Conservation (phyloP, 2,113 vertebrate species). For the Mellivora capensis region DNA sequence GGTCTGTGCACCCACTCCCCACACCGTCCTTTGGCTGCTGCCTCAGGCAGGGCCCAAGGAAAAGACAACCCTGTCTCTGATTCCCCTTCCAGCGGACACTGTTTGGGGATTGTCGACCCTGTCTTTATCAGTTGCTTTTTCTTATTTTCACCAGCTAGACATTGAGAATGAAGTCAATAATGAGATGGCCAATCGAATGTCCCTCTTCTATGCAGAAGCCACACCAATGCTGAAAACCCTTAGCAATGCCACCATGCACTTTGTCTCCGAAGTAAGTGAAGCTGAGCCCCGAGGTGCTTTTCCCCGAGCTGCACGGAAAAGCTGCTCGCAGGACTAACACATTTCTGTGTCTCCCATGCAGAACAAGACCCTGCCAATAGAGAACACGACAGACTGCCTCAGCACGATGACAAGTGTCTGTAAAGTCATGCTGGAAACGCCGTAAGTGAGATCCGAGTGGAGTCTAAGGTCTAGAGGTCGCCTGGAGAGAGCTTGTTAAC, state of each 20-base stretch:
- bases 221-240: constrained; percentile 98
- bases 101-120: neutral
- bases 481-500: too few species aligned
- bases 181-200: constrained; percentile 99
- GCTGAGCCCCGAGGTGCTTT: rapidly evolving
- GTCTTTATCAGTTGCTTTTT: constrained; percentile 20
- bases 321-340: neutral
- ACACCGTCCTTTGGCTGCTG: neutral
- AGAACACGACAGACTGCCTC: constrained; percentile 98
- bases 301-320: neutral
- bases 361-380: constrained; percentile 98
- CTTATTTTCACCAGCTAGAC: constrained; percentile 87
- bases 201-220: constrained; percentile 98
- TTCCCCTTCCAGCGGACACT: neutral
- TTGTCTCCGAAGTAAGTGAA: constrained; percentile 93
- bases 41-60: neutral
- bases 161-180: constrained; percentile 99
- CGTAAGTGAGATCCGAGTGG: constrained; percentile 85
- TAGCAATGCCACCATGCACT: constrained; percentile 96
- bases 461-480: neutral
- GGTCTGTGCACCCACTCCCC: rapidly evolving
- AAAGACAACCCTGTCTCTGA: neutral
- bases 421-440: constrained; percentile 99
- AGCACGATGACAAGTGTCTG: constrained; percentile 99
- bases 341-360: constrained; percentile 71